phyloP scores from a whole-genome alignment of 2,888 invertebrate genomes.

The Microchrysa polita region DNA sequence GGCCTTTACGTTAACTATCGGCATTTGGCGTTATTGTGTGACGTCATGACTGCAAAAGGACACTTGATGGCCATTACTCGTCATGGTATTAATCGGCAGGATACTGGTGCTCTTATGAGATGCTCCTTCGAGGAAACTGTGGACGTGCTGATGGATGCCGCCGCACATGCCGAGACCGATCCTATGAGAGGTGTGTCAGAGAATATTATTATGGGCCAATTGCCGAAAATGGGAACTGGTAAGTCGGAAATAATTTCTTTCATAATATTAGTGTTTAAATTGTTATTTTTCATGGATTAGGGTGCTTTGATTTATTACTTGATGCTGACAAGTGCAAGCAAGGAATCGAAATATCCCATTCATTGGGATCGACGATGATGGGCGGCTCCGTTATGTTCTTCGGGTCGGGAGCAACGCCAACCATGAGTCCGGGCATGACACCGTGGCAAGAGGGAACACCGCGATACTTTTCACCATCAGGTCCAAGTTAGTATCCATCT shows the following conservation, averaged over 20 bases:
- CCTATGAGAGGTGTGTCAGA: conserved; percentile 99
- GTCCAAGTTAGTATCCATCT: not conserved
- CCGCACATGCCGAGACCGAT: conserved; percentile 98
- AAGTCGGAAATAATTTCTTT: no score
- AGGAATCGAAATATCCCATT: conserved; percentile 94
- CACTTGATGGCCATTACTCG: conserved; percentile 99
- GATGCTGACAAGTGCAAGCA: conserved; percentile 99
- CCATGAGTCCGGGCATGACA: conserved; percentile 92
- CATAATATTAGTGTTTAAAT: no score
- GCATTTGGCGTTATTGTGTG: conserved; percentile 97
- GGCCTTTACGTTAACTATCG: conserved; percentile 99
- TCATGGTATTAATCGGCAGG: conserved; percentile 98
- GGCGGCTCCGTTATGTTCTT: conserved; percentile 74
- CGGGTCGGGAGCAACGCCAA: conserved; percentile 82
- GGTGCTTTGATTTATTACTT: conserved; percentile 95
- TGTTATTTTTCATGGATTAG: no score
- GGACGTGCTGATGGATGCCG: conserved; percentile 97
- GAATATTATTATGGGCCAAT: conserved; percentile 98
- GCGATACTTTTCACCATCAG: conserved; percentile 76
- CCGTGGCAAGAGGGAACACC: conserved; percentile 88
- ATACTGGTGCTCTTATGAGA: conserved; percentile 98
- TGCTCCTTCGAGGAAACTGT: conserved; percentile 99
- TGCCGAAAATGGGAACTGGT: conserved; percentile 89
- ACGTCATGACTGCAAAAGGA: conserved; percentile 99
- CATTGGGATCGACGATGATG: conserved; percentile 69